phyloP scores from a whole-genome alignment of 2,797 vertebrate genomes.

The Tragelaphus oryx region DNA sequence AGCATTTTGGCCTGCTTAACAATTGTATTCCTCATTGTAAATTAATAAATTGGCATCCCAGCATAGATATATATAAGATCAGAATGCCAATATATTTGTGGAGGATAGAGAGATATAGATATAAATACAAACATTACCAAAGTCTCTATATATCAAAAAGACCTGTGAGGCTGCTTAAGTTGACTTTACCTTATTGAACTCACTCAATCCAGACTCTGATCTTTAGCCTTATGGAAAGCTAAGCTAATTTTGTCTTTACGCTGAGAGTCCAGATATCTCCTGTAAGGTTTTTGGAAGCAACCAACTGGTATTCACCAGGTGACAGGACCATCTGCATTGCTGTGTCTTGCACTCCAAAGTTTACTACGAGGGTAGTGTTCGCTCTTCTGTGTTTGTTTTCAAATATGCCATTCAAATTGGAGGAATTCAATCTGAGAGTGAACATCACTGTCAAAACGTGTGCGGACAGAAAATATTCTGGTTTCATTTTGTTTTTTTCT shows the following conservation, averaged over 20 bases:
- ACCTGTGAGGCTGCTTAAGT: background rate
- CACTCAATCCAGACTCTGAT: background rate
- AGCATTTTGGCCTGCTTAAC: constrained; percentile 55
- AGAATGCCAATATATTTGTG: background rate
- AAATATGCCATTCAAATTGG: background rate
- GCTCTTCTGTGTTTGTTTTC: constrained; percentile 14
- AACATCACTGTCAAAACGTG: background rate
- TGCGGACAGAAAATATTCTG: background rate
- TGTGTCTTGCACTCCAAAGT: background rate
- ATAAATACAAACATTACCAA: background rate
- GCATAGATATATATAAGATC: background rate
- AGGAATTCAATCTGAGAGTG: background rate
- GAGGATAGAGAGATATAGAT: constrained; percentile 2
- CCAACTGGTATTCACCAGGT: background rate
- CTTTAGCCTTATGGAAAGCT: background rate
- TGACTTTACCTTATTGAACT: constrained; percentile 32
- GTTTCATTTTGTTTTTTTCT: background rate
- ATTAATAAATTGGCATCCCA: constrained; percentile 53
- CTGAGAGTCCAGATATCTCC: background rate
- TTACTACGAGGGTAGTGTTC: background rate
- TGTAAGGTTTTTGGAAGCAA: constrained; percentile 1
- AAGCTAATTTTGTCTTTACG: background rate
- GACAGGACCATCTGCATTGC: background rate
- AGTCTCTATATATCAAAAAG: constrained; percentile 17
- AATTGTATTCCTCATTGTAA: constrained; percentile 47